Conservation (phyloP, 2,888 invertebrate genomes). For the Athalia circularis region DNA sequence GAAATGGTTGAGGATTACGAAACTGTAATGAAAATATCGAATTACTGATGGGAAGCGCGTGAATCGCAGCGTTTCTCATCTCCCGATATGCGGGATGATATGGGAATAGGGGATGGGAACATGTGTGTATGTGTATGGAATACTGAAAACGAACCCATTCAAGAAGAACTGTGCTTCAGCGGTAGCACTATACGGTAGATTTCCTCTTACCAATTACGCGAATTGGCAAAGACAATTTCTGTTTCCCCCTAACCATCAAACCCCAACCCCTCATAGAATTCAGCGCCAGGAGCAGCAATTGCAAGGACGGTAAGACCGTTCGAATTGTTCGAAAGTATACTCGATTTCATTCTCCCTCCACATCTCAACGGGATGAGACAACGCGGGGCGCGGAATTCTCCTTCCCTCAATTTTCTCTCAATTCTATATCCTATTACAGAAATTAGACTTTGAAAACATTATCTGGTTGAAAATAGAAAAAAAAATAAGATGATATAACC, state of each 20-base stretch:
- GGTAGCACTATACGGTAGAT: slow-evolving; percentile 26
- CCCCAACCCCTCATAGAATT: background rate
- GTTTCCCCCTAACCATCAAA: slow-evolving; percentile 32
- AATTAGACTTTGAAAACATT: no score
- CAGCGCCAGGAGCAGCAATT: slow-evolving; percentile 10
- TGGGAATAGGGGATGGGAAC: no score
- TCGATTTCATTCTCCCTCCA: background rate
- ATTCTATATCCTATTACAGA: no score
- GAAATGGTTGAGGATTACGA: slow-evolving; percentile 66
- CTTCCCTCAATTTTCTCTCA: no score
- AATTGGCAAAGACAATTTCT: slow-evolving; percentile 54
- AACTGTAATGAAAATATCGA: slow-evolving; percentile 67
- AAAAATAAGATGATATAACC: no score
- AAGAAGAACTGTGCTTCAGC: slow-evolving; percentile 44
- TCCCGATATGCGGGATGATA: background rate
- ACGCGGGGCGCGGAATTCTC: no score
- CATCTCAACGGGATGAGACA: background rate
- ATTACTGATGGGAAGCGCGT: slow-evolving; percentile 54
- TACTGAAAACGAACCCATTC: slow-evolving; percentile 55
- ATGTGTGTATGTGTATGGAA: background rate
- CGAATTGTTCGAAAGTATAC: slow-evolving; percentile 9
- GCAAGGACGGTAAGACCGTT: slow-evolving; percentile 16
- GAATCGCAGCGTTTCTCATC: slow-evolving; percentile 38
- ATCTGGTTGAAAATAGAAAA: no score
- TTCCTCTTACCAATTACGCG: slow-evolving; percentile 53